A percentile compares a stretch with the other conserved stretches of the same genome.
Evolutionary conservation across 2,888 invertebrate species (phyloP).

Genomic region (Alloscopus bannaensis): DNA sequence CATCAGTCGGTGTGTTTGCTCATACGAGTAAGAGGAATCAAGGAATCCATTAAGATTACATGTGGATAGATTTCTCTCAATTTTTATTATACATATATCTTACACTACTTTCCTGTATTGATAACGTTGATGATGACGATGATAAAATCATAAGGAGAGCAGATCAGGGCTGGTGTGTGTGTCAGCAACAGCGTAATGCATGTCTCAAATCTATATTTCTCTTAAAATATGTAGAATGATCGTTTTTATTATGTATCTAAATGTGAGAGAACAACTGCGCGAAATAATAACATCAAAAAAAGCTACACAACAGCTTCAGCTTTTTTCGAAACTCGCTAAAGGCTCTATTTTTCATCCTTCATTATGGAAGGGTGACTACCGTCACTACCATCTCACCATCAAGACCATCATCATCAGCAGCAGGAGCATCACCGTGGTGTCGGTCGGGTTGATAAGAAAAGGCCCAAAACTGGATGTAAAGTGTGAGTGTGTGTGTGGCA

Average conservation of each 20-base stretch:
- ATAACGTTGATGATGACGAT: constrained; percentile 49
- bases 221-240: no score
- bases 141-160: constrained; percentile 52
- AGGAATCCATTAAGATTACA: constrained; percentile 26
- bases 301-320: constrained; percentile 11
- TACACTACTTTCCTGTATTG: no score
- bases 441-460: constrained; percentile 56
- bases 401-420: constrained; percentile 45
- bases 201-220: no score
- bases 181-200: no score
- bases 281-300: constrained; percentile 25
- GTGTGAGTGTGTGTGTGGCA: constrained; percentile 63
- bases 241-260: no score
- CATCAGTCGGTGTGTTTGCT: background rate
- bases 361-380: constrained; percentile 56
- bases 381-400: constrained; percentile 48
- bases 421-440: constrained; percentile 25
- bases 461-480: constrained; percentile 62
- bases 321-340: constrained; percentile 32
- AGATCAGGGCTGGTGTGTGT: constrained; percentile 61
- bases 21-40: no score
- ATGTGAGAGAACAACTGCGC: constrained; percentile 28
- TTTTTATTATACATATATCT: no score
- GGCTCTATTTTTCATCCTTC: constrained; percentile 50
- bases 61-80: no score